Conservation (phyloP, 2,113 vertebrate species). For the Actenoides lindsayi region DNA sequence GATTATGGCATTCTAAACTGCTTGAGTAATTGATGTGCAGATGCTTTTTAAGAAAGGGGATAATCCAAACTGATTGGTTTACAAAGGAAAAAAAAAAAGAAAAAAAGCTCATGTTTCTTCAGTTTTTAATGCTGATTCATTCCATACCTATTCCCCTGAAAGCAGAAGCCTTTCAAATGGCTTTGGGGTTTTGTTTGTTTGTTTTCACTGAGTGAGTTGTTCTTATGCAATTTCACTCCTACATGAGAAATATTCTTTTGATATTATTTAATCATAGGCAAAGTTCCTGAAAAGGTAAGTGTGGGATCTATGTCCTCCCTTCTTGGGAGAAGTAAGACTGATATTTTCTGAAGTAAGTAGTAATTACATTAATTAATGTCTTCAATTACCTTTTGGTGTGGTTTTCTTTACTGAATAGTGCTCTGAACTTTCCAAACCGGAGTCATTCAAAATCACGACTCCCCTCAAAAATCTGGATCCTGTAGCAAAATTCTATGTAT, state of each 20-base stretch:
- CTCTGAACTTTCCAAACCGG: neutral
- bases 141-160: neutral
- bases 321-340: conserved; percentile 27
- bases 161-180: neutral
- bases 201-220: neutral
- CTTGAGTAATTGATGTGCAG: neutral
- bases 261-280: conserved; percentile 43
- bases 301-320: conserved; percentile 47
- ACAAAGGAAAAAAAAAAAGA: neutral
- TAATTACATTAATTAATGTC: neutral
- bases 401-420: neutral
- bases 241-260: conserved; percentile 32
- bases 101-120: neutral
- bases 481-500: neutral
- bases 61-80: neutral
- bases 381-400: neutral
- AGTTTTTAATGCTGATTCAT: conserved; percentile 5
- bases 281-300: conserved; percentile 53
- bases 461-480: neutral
- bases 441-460: neutral
- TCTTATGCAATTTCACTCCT: neutral
- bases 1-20: conserved; percentile 14
- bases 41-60: neutral
- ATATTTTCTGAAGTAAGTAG: neutral
- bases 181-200: neutral